phyloP scores from a whole-genome alignment of 2,888 invertebrate species.

The Eledone cirrhosa region DNA sequence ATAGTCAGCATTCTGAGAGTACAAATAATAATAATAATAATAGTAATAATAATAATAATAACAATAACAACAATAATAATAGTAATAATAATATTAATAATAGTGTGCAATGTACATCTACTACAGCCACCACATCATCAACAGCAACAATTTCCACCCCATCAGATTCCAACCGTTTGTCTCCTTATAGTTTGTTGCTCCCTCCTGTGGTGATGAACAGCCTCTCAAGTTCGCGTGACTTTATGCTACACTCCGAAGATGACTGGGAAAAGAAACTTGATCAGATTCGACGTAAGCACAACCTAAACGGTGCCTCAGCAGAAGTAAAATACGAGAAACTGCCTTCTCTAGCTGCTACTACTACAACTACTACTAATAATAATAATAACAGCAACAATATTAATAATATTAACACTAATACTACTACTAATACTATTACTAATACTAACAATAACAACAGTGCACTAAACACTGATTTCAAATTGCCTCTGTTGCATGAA shows the following conservation, averaged over 20 bases:
- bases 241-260: conserved; percentile 32
- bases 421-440: neutral
- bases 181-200: conserved; percentile 10
- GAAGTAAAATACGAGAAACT: conserved; percentile 5
- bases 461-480: conserved; percentile 51
- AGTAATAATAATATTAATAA: no score
- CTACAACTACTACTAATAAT: no score
- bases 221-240: conserved; percentile 6
- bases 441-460: conserved; percentile 48
- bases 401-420: no score
- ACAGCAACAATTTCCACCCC: neutral
- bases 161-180: neutral
- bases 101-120: no score
- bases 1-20: conserved; percentile 27
- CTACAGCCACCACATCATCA: no score
- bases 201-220: conserved; percentile 4
- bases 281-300: conserved; percentile 60
- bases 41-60: no score
- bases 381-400: no score
- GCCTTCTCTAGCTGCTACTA: neutral
- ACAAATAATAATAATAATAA: neutral
- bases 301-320: conserved; percentile 44
- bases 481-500: conserved; percentile 63
- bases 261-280: conserved; percentile 53
- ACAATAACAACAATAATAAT: no score